phyloP scores from a whole-genome alignment of 2,888 invertebrate genomes.

The Cerceris ruficornis region DNA sequence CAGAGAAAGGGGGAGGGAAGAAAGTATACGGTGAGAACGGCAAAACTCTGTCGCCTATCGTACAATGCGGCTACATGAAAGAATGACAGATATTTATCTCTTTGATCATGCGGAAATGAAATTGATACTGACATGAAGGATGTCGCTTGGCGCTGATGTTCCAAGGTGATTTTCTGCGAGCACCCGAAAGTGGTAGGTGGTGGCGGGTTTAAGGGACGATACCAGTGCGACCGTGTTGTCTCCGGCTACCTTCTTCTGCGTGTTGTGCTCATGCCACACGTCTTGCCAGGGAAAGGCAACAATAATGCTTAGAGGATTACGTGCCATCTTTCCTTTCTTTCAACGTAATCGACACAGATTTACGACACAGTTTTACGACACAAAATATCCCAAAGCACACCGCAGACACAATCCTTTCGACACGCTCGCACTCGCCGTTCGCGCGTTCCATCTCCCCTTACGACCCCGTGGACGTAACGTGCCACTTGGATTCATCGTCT shows the following conservation, averaged over 20 bases:
- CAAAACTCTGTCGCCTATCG: background rate
- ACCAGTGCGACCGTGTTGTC: constrained; percentile 83
- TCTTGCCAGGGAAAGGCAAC: constrained; percentile 79
- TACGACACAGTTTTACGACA: constrained; percentile 2
- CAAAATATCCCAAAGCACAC: background rate
- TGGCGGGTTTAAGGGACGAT: constrained; percentile 84
- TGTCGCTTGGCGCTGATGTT: constrained; percentile 84
- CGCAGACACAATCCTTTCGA: background rate
- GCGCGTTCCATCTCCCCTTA: background rate
- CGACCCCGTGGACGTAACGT: background rate
- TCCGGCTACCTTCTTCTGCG: constrained; percentile 83
- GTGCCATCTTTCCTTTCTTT: constrained; percentile 34
- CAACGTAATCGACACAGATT: constrained; percentile 21
- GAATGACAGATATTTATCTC: constrained; percentile 37
- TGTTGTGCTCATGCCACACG: constrained; percentile 84
- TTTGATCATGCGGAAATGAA: constrained; percentile 45
- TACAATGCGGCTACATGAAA: constrained; percentile 34
- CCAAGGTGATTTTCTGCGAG: constrained; percentile 86
- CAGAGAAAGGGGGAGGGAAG: background rate
- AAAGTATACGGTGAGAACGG: constrained; percentile 12
- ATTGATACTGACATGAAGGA: constrained; percentile 82
- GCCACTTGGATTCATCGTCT: background rate
- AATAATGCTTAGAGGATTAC: constrained; percentile 64
- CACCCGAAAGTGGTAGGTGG: constrained; percentile 84
- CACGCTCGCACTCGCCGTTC: background rate